Percentiles rank a stretch among this genome's conserved stretches.
phyloP scores from a whole-genome alignment of 1,140 invertebrate genomes.

The Bombus soroeensis region DNA sequence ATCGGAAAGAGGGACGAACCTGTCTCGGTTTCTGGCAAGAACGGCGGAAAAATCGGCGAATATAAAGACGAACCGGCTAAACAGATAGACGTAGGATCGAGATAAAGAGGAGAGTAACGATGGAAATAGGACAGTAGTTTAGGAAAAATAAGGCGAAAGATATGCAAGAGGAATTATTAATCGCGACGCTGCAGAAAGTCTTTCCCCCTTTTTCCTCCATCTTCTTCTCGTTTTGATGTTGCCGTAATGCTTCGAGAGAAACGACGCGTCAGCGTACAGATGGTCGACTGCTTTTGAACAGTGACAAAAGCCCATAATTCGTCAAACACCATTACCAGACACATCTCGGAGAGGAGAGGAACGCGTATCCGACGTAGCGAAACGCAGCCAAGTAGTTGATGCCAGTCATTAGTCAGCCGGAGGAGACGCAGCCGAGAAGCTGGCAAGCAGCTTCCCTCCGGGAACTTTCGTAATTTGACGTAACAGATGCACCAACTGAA shows the following conservation, averaged over 20 bases:
- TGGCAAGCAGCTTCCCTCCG: neutral
- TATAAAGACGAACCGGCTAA: neutral
- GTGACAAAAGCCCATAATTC: slow-evolving; percentile 63
- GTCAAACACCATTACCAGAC: slow-evolving; percentile 41
- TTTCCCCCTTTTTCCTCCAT: neutral
- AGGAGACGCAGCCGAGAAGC: neutral
- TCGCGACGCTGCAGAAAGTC: slow-evolving; percentile 10
- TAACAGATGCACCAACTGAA: slow-evolving; percentile 48
- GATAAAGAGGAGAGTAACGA: neutral
- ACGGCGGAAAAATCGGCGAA: neutral
- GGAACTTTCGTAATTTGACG: slow-evolving; percentile 45
- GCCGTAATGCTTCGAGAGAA: neutral
- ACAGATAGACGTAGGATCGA: neutral
- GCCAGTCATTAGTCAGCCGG: slow-evolving; percentile 60
- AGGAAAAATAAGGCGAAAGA: neutral
- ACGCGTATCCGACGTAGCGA: slow-evolving; percentile 23
- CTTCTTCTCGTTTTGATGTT: neutral
- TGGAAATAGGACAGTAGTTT: neutral
- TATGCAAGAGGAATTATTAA: slow-evolving; percentile 40
- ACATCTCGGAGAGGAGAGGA: neutral
- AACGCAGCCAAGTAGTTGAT: slow-evolving; percentile 60
- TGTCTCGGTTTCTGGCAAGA: neutral
- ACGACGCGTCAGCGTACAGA: neutral
- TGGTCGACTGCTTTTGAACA: slow-evolving; percentile 28
- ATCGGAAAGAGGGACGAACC: neutral